Evolutionary conservation across 2,888 invertebrate species (phyloP), one percentile per base, ranked within the genome.

Genomic region (Criorhina ranunculi): DNA sequence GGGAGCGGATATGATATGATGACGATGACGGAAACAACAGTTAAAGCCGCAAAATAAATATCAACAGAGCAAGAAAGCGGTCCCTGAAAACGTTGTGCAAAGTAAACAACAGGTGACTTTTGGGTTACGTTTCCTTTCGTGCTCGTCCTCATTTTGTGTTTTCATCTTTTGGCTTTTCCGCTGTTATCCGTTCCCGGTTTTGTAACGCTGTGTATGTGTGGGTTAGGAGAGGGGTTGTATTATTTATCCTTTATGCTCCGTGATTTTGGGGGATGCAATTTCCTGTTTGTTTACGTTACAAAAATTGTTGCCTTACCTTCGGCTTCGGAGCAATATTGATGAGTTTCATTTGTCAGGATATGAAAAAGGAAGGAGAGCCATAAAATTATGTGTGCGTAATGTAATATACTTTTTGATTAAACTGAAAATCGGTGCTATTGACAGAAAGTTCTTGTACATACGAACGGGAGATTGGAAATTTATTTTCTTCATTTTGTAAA

Each of bases 1-100:
- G 42, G 60, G 29, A 69, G 46, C 82, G 82, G 82, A 83, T 67
- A 78, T 83, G 78, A 78, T 69, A 83, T 78, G 78, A 83, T 64
- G 83, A 75, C 62, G 69, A 69, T 51, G 67, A 33, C 67, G 78
- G 83, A 83, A 78, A 78, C 49, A 83, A 64, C 78, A 78, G 83
- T 78, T 83, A 78, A 83, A 64, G 83, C 83, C 83, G 49, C 83
- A 76, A 78, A 78, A 78, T 78, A 73, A 83, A 83, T 73, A 78
- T 67, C 62, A 73, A 60, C 67, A 77, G 37, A 59, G 12, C 51
- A 55, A 33, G 59, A 60, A 72, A 82, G 59, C 17, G 24, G 15
- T 33, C 44, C 42, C 31, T 12, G 29, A 37, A 46, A 60, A 37
- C 17, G 40, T 46, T 62, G 75, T n/a, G 15, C 35, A 46, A 55